These are phyloP conservation scores for Aphidoletes aphidimyza DNA, from an alignment of 2,888 invertebrate species.

Conservation along the genomic window DNA sequence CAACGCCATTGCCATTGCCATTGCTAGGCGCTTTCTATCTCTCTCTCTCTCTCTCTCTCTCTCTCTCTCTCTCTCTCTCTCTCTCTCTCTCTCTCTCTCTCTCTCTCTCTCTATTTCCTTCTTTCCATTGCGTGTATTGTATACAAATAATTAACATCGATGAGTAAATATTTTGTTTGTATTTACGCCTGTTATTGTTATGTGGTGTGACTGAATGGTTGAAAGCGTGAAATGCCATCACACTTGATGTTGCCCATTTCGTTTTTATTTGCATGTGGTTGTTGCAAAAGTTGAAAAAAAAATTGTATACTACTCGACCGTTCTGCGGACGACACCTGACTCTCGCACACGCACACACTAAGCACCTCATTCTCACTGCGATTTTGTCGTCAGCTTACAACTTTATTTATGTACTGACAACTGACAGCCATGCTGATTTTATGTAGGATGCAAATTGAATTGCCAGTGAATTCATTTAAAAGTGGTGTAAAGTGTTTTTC, in stretches of 20 bases:
- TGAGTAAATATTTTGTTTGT: conserved; percentile 11
- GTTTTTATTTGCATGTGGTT: neutral
- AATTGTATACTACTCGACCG: conserved; percentile 1
- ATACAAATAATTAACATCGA: conserved; percentile 44
- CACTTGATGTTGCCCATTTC: neutral
- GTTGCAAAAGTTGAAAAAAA: neutral
- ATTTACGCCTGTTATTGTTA: conserved; percentile 9
- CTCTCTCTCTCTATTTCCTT: neutral
- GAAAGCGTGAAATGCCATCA: neutral
- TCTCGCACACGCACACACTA: no score
- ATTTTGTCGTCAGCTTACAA: neutral
- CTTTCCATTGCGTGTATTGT: neutral
- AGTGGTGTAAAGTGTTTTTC: neutral
- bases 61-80: neutral
- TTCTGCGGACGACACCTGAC: conserved; percentile 5
- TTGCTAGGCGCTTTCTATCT: neutral
- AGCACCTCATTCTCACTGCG: neutral
- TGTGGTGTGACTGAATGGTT: no score
- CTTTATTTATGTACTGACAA: neutral
- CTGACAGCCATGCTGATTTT: neutral
- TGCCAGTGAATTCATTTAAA: neutral
- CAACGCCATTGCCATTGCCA: neutral
- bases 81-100: neutral
- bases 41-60: neutral
- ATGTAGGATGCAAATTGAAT: neutral